Evolutionary conservation across 2,888 invertebrate genomes (phyloP).

Genomic region (Pinctada fucata): DNA sequence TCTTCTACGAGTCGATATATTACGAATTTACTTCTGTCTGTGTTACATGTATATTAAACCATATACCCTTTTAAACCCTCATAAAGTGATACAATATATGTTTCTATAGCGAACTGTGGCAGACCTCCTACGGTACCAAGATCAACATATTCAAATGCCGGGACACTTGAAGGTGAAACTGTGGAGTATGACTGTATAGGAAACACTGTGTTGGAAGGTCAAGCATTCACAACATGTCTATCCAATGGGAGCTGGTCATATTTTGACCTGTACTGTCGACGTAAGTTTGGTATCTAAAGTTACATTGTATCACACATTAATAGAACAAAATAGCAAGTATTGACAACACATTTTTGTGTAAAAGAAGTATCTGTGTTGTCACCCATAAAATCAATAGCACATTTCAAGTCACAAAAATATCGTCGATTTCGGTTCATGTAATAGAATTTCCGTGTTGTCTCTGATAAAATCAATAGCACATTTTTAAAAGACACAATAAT

Average conservation of each 20-base stretch:
- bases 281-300: not conserved
- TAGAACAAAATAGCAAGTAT: too few species aligned
- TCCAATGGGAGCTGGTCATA: slow-evolving; percentile 12
- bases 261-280: slow-evolving; percentile 14
- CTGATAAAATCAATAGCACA: too few species aligned
- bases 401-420: not conserved
- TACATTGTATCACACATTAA: not conserved
- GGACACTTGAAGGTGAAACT: slow-evolving; percentile 1
- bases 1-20: too few species aligned
- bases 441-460: too few species aligned
- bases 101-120: slow-evolving; percentile 20
- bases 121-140: not conserved
- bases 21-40: too few species aligned
- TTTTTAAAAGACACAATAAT: too few species aligned
- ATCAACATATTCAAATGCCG: not conserved
- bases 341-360: not conserved
- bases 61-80: too few species aligned
- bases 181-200: slow-evolving; percentile 1
- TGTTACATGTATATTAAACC: too few species aligned
- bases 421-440: too few species aligned
- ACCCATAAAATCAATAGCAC: slow-evolving; percentile 1
- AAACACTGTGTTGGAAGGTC: slow-evolving; percentile 11
- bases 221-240: not conserved
- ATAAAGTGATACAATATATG: too few species aligned
- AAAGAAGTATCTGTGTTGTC: slow-evolving; percentile 15